Conservation (phyloP, 2,888 invertebrate species). For the Ceratothoa steindachneri region DNA sequence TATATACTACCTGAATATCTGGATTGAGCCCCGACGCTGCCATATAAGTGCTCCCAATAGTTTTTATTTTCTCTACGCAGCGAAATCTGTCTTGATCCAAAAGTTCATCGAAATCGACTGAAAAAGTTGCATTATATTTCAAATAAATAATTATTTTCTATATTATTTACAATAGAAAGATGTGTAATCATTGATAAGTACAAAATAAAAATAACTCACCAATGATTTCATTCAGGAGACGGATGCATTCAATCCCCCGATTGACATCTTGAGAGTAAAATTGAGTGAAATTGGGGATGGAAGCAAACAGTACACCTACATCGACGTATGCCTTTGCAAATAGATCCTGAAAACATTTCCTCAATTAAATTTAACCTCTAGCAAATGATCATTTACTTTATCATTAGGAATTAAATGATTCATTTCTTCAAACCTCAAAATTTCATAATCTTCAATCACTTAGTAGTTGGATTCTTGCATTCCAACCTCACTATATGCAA, state of each 20-base stretch:
- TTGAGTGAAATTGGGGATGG: constrained; percentile 94
- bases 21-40: constrained; percentile 90
- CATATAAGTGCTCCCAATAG: constrained; percentile 90
- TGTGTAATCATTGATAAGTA: too few species aligned
- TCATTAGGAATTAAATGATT: too few species aligned
- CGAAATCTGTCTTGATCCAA: constrained; percentile 78
- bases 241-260: constrained; percentile 95
- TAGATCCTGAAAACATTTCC: constrained; percentile 66
- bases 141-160: neutral
- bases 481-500: too few species aligned
- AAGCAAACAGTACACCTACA: constrained; percentile 94
- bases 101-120: constrained; percentile 84
- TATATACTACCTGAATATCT: constrained; percentile 23
- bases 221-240: constrained; percentile 95
- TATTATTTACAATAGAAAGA: too few species aligned
- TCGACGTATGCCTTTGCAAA: constrained; percentile 77
- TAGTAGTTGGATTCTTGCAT: too few species aligned
- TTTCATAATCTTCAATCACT: too few species aligned
- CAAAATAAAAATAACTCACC: too few species aligned
- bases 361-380: too few species aligned
- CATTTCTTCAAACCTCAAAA: too few species aligned
- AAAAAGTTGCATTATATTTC: constrained; percentile 49
- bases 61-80: constrained; percentile 91
- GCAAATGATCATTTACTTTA: too few species aligned
- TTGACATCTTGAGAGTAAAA: constrained; percentile 97